Evolutionary conservation across 2,113 vertebrate genomes (phyloP), one percentile per base, ranked within the genome.

Genomic region (Toxostoma redivivum): DNA sequence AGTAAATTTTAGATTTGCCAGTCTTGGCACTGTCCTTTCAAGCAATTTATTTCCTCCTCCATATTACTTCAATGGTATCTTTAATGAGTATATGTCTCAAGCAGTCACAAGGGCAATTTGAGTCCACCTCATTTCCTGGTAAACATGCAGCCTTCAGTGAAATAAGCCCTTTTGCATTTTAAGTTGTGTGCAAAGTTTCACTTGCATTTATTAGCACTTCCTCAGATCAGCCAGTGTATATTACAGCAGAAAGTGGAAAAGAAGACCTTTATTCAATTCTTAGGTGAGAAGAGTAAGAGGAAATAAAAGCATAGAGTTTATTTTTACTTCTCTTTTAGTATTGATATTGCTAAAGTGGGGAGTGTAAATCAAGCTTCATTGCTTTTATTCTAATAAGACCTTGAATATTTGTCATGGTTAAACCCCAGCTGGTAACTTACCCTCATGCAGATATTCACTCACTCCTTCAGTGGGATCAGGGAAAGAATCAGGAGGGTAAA

Each of bases 1-100:
- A 66, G 91, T 90, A 96, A 95, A 94, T 91, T 88, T 92, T 91
- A 95, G 89, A 91, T 94, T 96, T 82, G 44, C 81, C 77, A 79
- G 77, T 64, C 91, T 88, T 90, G 92, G 92, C 83, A 73, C 47
- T 58, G 37, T 78, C 66, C 61, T 81, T 88, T 58, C 76, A 91
- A 88, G 80, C 42, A 86, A 72, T 81, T 91, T 95, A 35, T 94
- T 86, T 91, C 40, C 80, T 95, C 61, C 78, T 89, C 77, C 40
- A 45, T 88, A 87, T 89, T 91, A 76, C 70, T 94, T 91, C 77
- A 84, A 56, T 42, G 21, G 20, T 81, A 33, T 84, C 73, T 87
- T 89, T 86, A 79, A 95, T 42, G 79, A 95, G 84, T 60, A n/a
- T 86, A 61, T 15, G 6, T 89, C 73, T 81, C 65, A 24, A 76